These are phyloP conservation scores for Virgularia gustaviana DNA, from an alignment of 92 coral and sea anemone species.

Conservation along the genomic window DNA sequence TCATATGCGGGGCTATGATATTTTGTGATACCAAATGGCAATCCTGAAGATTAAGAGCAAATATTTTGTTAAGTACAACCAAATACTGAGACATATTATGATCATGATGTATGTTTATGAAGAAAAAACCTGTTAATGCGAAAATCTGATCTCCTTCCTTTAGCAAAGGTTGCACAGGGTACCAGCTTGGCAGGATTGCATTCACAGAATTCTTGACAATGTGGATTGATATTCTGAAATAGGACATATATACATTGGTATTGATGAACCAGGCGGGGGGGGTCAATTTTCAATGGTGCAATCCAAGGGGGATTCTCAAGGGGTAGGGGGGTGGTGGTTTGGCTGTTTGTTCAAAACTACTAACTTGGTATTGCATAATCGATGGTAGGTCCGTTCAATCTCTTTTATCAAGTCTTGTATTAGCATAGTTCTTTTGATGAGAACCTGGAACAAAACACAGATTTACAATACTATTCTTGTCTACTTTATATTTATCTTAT, in stretches of 20 bases:
- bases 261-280: no score
- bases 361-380: slow-evolving; percentile 15
- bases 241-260: no score
- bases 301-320: no score
- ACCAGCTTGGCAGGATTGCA: slow-evolving; percentile 27
- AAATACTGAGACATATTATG: no score
- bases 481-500: background rate
- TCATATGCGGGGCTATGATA: no score
- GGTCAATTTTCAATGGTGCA: no score
- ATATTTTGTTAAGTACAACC: no score
- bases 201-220: slow-evolving; percentile 30
- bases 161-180: slow-evolving; percentile 21
- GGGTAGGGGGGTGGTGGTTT: no score
- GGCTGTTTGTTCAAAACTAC: background rate
- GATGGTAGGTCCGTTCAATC: slow-evolving; percentile 11
- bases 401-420: slow-evolving; percentile 23
- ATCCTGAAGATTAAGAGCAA: no score
- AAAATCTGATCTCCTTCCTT: slow-evolving; percentile 22
- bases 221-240: slow-evolving; percentile 10
- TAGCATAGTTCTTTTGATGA: background rate
- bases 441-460: slow-evolving; percentile 8
- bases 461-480: no score
- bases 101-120: background rate
- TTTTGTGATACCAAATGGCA: no score
- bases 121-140: slow-evolving; percentile 12